phyloP scores from a whole-genome alignment of 2,113 vertebrate species.

The Thalassarche chlororhynchos region DNA sequence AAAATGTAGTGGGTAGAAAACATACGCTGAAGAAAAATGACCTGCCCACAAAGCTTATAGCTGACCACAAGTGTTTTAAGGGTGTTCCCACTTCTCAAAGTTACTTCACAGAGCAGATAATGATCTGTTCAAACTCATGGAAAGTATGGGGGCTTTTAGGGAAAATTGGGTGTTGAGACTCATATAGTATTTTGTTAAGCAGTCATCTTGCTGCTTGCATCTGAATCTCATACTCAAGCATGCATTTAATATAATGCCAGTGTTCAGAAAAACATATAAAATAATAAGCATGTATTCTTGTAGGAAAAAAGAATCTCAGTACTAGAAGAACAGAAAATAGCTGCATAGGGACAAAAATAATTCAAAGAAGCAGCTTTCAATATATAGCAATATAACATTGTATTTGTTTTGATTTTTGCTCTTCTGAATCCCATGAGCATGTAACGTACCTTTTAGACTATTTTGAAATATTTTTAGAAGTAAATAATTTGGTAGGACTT shows the following conservation, averaged over 20 bases:
- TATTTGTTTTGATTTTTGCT: not conserved
- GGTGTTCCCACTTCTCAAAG: not conserved
- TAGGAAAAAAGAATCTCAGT: not conserved
- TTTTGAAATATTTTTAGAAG: not conserved
- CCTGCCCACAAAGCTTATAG: not conserved
- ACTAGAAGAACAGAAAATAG: not conserved
- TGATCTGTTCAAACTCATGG: not conserved
- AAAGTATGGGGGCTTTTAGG: not conserved
- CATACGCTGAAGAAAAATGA: not conserved
- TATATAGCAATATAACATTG: not conserved
- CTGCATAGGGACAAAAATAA: not conserved
- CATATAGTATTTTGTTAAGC: not conserved
- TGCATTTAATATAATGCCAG: not conserved
- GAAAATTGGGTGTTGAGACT: not conserved
- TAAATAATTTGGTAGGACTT: not conserved
- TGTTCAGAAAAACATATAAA: not conserved
- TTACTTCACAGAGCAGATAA: not conserved
- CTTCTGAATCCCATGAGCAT: not conserved
- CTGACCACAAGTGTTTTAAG: not conserved
- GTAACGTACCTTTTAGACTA: not conserved
- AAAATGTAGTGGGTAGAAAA: not conserved
- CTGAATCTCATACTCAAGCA: not conserved
- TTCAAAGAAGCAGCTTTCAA: not conserved
- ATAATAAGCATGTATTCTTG: not conserved
- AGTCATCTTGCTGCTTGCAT: not conserved